A percentile compares a stretch with the other conserved stretches of the same genome.
Conservation (phyloP, 2,888 invertebrate species). For the Stictocephala bisonia region DNA sequence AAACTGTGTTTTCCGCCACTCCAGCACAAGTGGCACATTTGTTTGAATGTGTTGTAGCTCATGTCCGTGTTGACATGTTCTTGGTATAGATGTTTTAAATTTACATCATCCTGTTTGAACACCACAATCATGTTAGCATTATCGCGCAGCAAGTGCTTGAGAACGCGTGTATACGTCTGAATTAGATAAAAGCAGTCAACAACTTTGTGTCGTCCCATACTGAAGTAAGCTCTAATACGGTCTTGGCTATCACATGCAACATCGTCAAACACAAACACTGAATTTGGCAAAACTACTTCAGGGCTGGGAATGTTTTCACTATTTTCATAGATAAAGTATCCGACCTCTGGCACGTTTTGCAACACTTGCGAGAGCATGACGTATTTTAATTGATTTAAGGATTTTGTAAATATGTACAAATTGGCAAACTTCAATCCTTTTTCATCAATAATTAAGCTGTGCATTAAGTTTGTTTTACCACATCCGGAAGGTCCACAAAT, state of each 20-base stretch:
- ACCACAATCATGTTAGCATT: conserved; percentile 56
- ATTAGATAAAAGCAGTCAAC: conserved; percentile 56
- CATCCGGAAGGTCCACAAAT: conserved; percentile 54
- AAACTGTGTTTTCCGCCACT: conserved; percentile 55
- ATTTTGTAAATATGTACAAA: conserved; percentile 56
- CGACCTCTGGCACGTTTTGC: conserved; percentile 53
- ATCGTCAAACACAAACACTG: conserved; percentile 63
- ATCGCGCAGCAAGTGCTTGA: conserved; percentile 59
- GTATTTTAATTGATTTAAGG: conserved; percentile 59
- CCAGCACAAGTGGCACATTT: conserved; percentile 55
- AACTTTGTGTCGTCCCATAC: conserved; percentile 54
- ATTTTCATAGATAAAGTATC: conserved; percentile 51
- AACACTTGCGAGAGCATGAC: conserved; percentile 55
- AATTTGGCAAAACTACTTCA: conserved; percentile 57
- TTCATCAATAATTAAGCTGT: conserved; percentile 53
- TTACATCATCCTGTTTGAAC: conserved; percentile 60
- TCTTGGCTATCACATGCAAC: conserved; percentile 59
- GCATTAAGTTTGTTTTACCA: conserved; percentile 56
- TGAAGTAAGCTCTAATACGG: conserved; percentile 53
- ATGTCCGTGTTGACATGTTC: conserved; percentile 59
- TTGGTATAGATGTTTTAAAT: conserved; percentile 59
- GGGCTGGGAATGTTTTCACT: conserved; percentile 27
- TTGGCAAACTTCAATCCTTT: conserved; percentile 47
- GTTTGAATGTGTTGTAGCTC: conserved; percentile 54
- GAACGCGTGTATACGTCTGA: conserved; percentile 57